These are phyloP conservation scores for Eumaeus atala DNA, from an alignment of 1,140 invertebrate genomes.

Conservation along the genomic window DNA sequence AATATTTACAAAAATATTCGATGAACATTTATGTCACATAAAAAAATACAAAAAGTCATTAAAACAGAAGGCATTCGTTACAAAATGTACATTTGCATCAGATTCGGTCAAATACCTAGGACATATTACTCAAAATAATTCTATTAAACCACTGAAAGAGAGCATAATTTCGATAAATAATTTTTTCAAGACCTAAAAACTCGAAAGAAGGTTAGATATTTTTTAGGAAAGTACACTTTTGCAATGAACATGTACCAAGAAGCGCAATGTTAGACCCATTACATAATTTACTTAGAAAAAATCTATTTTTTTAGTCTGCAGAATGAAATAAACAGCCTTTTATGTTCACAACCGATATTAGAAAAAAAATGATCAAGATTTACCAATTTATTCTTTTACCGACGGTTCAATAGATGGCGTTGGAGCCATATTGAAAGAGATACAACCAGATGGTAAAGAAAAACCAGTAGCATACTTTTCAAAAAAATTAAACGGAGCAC, in stretches of 20 bases:
- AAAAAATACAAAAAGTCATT: too few species aligned
- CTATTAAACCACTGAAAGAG: background rate
- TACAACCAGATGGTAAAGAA: background rate
- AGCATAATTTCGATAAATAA: background rate
- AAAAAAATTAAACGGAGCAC: background rate
- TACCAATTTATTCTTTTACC: constrained; percentile 11
- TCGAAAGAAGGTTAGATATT: background rate
- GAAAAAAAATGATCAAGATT: constrained; percentile 8
- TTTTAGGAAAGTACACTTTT: background rate
- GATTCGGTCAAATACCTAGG: background rate
- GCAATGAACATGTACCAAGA: background rate
- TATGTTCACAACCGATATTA: constrained; percentile 14
- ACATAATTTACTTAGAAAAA: constrained; percentile 13
- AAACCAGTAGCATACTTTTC: background rate
- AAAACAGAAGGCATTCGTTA: background rate
- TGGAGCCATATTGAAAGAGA: background rate
- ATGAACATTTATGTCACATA: too few species aligned
- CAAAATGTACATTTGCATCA: background rate
- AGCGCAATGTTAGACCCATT: background rate
- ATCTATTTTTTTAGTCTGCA: constrained; percentile 6
- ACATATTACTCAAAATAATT: background rate
- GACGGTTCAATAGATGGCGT: background rate
- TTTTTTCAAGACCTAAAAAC: background rate
- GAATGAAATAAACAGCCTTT: background rate
- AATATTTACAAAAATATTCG: too few species aligned